These are phyloP conservation scores for Scopus umbretta DNA, from an alignment of 2,113 vertebrate genomes.

Conservation along the genomic window DNA sequence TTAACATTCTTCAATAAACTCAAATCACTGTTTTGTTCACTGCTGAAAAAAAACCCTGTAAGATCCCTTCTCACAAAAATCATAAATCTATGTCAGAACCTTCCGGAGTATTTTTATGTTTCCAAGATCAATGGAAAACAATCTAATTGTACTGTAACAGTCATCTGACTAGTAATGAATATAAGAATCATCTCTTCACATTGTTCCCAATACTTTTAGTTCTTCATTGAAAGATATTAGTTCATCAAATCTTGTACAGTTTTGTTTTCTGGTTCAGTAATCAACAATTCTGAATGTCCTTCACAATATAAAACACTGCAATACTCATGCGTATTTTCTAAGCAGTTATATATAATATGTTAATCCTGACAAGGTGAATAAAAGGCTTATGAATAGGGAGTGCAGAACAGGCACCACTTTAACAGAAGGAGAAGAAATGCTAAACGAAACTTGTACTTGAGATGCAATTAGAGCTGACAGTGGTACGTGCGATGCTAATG, in stretches of 20 bases:
- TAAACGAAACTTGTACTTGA: slow-evolving; percentile 81
- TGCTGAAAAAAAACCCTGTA: not conserved
- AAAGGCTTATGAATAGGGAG: slow-evolving; percentile 54
- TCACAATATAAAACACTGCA: not conserved
- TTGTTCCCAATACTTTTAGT: not conserved
- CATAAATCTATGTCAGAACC: not conserved
- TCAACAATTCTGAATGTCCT: slow-evolving; percentile 14
- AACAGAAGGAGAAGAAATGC: slow-evolving; percentile 67
- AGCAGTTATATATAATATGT: not conserved
- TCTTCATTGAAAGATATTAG: not conserved
- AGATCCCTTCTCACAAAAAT: not conserved
- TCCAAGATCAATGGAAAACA: not conserved
- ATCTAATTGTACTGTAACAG: not conserved
- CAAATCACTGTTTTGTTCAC: not conserved
- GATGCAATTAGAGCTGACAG: slow-evolving; percentile 90
- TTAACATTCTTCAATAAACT: slow-evolving; percentile 7
- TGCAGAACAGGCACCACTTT: not conserved
- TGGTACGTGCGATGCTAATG: slow-evolving; percentile 88
- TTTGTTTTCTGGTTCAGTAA: not conserved
- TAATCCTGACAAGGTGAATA: slow-evolving; percentile 3
- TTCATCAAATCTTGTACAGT: not conserved
- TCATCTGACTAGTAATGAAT: not conserved
- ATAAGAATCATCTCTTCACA: not conserved
- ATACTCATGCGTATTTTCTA: not conserved
- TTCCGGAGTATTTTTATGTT: not conserved